These are phyloP conservation scores for Agrochola lychnidis DNA, from an alignment of 2,888 invertebrate genomes.

Conservation along the genomic window DNA sequence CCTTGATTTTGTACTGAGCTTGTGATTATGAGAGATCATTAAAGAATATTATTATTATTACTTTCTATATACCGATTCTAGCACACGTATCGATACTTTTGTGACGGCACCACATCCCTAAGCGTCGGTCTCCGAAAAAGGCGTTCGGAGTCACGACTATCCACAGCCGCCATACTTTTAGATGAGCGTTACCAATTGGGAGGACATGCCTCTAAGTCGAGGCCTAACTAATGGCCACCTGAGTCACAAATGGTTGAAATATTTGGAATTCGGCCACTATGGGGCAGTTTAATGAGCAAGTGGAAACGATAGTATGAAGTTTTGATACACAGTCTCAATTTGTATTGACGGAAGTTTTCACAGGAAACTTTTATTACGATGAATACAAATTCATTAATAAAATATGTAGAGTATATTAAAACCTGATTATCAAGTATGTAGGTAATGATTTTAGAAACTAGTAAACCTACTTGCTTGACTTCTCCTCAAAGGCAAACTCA, in stretches of 20 bases:
- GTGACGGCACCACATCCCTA: constrained; percentile 48
- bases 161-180: constrained; percentile 58
- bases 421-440: neutral
- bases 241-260: constrained; percentile 56
- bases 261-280: constrained; percentile 10
- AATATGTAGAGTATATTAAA: too few species aligned
- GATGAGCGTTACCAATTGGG: constrained; percentile 67
- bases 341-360: neutral
- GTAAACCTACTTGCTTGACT: neutral
- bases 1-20: too few species aligned
- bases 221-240: constrained; percentile 51
- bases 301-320: neutral
- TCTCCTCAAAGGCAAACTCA: neutral
- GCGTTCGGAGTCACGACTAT: constrained; percentile 82
- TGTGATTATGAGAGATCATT: too few species aligned
- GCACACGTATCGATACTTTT: constrained; percentile 27
- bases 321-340: neutral
- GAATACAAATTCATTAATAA: neutral
- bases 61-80: neutral
- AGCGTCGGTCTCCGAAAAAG: constrained; percentile 80
- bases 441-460: neutral
- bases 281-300: constrained; percentile 17
- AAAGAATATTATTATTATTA: too few species aligned
- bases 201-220: constrained; percentile 48
- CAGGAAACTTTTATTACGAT: neutral